Conservation (phyloP, 2,113 vertebrate genomes). For the Pygoscelis adeliae region DNA sequence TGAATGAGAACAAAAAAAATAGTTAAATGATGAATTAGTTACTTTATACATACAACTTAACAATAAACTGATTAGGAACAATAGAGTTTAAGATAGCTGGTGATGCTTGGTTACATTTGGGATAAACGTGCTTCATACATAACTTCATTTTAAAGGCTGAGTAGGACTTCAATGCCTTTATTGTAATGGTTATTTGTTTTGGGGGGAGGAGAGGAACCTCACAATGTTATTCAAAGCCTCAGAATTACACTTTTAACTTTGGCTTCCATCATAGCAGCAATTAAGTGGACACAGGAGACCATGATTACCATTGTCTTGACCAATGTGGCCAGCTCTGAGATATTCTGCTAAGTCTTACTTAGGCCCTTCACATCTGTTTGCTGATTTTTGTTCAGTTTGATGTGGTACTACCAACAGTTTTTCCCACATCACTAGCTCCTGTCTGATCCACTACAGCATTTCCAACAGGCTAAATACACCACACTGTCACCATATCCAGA, state of each 20-base stretch:
- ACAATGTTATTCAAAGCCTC: background rate
- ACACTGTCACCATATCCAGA: background rate
- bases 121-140: rapidly evolving
- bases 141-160: background rate
- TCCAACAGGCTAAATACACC: background rate
- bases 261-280: background rate
- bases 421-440: background rate
- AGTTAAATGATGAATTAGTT: background rate
- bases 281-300: background rate
- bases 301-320: rapidly evolving
- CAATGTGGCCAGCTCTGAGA: background rate
- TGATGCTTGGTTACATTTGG: background rate
- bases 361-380: background rate
- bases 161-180: background rate
- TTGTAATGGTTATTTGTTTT: background rate
- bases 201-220: rapidly evolving
- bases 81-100: background rate
- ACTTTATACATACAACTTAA: background rate
- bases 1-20: background rate
- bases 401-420: background rate
- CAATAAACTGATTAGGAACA: background rate
- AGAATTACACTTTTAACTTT: background rate
- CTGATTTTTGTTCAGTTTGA: background rate
- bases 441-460: background rate
- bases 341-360: background rate